Evolutionary conservation across 1,140 invertebrate genomes (phyloP).

Genomic region (Oscheius sp.): DNA sequence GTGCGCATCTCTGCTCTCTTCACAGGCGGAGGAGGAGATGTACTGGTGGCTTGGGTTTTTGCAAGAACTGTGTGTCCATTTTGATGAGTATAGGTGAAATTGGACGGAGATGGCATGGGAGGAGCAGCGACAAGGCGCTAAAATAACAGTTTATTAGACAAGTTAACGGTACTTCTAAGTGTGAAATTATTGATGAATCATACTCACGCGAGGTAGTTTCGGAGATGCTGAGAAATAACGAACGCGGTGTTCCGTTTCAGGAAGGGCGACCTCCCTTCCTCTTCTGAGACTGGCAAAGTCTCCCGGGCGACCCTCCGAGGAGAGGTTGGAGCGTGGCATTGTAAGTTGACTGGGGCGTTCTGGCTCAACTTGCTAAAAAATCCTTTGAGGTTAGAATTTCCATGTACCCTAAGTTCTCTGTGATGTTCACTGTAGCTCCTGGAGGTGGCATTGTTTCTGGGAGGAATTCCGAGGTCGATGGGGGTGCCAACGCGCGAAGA

Average conservation of each 20-base stretch:
- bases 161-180: not conserved
- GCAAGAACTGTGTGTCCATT: conserved; percentile 27
- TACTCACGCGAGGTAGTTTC: conserved; percentile 21
- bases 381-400: not conserved
- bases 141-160: not conserved
- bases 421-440: not conserved
- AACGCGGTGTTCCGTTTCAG: conserved; percentile 8
- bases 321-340: not conserved
- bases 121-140: conserved; percentile 12
- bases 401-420: not conserved
- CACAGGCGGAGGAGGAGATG: conserved; percentile 7
- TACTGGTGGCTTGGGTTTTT: conserved; percentile 13
- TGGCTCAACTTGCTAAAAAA: conserved; percentile 2
- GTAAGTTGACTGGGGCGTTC: not conserved
- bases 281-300: conserved; percentile 23
- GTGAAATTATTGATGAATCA: not conserved
- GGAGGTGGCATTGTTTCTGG: not conserved
- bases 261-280: conserved; percentile 23
- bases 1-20: not conserved
- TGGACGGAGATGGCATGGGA: conserved; percentile 3
- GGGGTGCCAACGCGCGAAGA: conserved; percentile 19
- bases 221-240: conserved; percentile 27
- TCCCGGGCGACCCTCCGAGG: not conserved
- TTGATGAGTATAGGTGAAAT: conserved; percentile 32
- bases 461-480: conserved; percentile 24